Evolutionary conservation across 2,797 vertebrate genomes (phyloP).

Genomic region (Protonibea diacanthus): DNA sequence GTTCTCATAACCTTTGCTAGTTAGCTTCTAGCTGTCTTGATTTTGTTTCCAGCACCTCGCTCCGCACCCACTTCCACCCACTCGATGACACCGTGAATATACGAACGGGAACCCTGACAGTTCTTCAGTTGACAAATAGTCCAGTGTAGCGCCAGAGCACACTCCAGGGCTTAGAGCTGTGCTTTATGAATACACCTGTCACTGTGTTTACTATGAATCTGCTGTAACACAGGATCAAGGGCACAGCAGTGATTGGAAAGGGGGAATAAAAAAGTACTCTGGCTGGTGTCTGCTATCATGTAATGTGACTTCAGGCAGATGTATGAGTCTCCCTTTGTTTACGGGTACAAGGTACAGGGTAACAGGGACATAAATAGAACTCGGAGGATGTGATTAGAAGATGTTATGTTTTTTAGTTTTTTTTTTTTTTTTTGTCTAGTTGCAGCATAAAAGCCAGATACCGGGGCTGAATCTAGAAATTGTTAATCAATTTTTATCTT

Average conservation of each 20-base stretch:
- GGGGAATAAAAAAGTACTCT: constrained; percentile 61
- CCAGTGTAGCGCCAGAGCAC: constrained; percentile 51
- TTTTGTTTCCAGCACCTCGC: constrained; percentile 36
- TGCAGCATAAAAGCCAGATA: constrained; percentile 1
- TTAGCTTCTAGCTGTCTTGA: constrained; percentile 19
- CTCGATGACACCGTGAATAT: constrained; percentile 40
- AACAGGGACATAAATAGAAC: constrained; percentile 39
- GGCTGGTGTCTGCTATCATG: constrained; percentile 58
- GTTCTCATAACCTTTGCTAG: constrained; percentile 1
- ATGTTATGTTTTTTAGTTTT: background rate
- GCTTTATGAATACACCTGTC: constrained; percentile 82
- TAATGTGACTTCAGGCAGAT: constrained; percentile 67
- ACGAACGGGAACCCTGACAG: constrained; percentile 62
- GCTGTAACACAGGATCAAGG: constrained; percentile 79
- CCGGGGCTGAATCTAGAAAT: constrained; percentile 15
- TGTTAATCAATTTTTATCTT: constrained; percentile 41
- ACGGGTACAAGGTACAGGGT: constrained; percentile 22
- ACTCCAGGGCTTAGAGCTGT: constrained; percentile 60
- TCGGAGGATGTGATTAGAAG: constrained; percentile 40
- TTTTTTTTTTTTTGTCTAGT: constrained; percentile 2
- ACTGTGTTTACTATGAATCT: constrained; percentile 79
- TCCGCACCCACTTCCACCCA: constrained; percentile 29
- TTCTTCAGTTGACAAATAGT: constrained; percentile 77
- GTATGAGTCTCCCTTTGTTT: constrained; percentile 62
- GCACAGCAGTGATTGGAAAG: constrained; percentile 73